These are phyloP conservation scores for Phrynocephalus vlangalii DNA, from an alignment of 2,797 vertebrate genomes.

Conservation along the genomic window DNA sequence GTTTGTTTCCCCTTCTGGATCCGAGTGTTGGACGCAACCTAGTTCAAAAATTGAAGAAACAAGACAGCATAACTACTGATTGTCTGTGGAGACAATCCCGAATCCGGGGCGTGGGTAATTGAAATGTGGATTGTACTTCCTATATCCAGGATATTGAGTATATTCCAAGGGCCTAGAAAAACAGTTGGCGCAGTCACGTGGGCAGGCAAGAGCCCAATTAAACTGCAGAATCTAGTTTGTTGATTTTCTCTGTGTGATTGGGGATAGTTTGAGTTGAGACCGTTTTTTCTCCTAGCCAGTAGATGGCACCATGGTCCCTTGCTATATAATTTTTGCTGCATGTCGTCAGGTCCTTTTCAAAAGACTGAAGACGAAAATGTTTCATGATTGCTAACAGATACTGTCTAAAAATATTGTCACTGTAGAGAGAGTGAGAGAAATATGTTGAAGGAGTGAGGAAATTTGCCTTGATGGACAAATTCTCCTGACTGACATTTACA, in stretches of 20 bases:
- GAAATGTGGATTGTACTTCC: neutral
- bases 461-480: neutral
- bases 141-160: neutral
- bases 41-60: neutral
- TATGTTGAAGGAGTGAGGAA: neutral
- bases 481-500: neutral
- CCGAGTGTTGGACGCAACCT: neutral
- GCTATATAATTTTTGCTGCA: neutral
- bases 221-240: neutral
- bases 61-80: neutral
- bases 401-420: neutral
- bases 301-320: conserved; percentile 31
- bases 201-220: conserved; percentile 2
- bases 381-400: neutral
- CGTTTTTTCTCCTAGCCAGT: neutral
- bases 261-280: neutral
- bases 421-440: neutral
- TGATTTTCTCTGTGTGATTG: neutral
- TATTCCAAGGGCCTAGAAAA: neutral
- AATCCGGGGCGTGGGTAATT: neutral
- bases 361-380: neutral
- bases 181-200: neutral
- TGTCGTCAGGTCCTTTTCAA: neutral
- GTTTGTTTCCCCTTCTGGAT: neutral
- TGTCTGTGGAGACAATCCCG: neutral